Conservation (phyloP, 2,113 vertebrate genomes). For the Alectura lathami region DNA sequence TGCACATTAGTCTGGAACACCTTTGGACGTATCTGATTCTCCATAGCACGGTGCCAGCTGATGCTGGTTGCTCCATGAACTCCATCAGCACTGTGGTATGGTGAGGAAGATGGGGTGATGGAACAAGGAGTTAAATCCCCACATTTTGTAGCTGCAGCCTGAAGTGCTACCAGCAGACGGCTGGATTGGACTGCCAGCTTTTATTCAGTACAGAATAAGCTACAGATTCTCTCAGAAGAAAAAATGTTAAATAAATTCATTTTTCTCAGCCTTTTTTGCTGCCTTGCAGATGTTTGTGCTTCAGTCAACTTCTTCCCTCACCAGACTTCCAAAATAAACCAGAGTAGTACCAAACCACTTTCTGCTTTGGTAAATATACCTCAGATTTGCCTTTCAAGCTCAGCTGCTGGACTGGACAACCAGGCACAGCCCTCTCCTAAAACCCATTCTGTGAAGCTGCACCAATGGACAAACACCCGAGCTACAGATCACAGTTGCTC, state of each 20-base stretch:
- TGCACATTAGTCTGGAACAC: neutral
- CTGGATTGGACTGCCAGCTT: neutral
- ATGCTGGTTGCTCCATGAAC: neutral
- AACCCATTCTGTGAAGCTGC: neutral
- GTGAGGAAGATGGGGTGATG: neutral
- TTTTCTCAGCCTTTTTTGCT: too few species aligned
- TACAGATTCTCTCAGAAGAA: neutral
- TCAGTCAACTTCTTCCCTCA: neutral
- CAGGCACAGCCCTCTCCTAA: neutral
- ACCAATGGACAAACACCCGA: neutral
- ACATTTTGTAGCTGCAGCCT: neutral
- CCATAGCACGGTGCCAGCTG: neutral
- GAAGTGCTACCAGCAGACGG: neutral
- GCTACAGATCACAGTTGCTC: neutral
- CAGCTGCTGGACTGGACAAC: neutral
- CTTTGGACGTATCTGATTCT: neutral
- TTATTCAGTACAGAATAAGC: neutral
- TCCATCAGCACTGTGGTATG: fast-evolving
- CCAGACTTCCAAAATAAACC: neutral
- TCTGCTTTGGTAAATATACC: neutral
- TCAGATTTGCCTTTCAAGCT: neutral
- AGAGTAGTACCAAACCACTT: neutral
- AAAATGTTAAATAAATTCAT: too few species aligned
- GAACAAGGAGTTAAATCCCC: neutral
- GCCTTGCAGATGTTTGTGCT: neutral